Percentiles rank a stretch among this genome's conserved stretches.
Conservation (phyloP, 2,888 invertebrate genomes). For the Drosophila mulleri region DNA sequence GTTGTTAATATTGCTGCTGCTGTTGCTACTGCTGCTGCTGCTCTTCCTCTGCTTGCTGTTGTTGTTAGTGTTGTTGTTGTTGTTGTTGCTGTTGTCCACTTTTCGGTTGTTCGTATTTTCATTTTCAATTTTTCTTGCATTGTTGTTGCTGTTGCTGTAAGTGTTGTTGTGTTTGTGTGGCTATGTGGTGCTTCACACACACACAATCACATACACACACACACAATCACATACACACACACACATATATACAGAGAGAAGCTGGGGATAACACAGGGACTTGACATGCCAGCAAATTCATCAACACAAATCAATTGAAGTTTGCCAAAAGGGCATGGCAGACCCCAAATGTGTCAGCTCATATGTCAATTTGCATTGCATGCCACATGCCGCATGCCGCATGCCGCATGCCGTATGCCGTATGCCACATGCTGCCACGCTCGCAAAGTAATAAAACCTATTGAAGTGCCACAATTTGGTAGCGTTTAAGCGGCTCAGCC, state of each 20-base stretch:
- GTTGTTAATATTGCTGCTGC: conserved; percentile 1
- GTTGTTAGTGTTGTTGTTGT: conserved; percentile 8
- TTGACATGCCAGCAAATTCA: conserved; percentile 19
- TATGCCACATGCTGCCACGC: conserved; percentile 8
- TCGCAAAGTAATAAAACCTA: conserved; percentile 47
- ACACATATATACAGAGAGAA: neutral
- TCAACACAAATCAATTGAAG: conserved; percentile 60
- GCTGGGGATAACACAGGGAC: conserved; percentile 38
- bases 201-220: neutral
- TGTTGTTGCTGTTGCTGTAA: conserved; percentile 12
- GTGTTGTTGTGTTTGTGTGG: conserved; percentile 21
- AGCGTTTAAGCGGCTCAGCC: conserved; percentile 36
- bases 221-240: neutral
- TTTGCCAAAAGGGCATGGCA: conserved; percentile 35
- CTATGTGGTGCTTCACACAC: conserved; percentile 15
- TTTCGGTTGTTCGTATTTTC: conserved; percentile 27
- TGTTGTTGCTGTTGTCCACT: conserved; percentile 41
- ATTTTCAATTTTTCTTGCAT: conserved; percentile 17
- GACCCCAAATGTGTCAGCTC: conserved; percentile 59
- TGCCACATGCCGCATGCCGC: conserved; percentile 32
- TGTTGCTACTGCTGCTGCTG: conserved; percentile 17
- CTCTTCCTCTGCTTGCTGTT: conserved; percentile 10
- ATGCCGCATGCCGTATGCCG: conserved; percentile 30
- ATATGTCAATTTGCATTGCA: conserved; percentile 62
- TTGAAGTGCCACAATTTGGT: conserved; percentile 32